A percentile compares a stretch with the other conserved stretches of the same genome.
phyloP scores from a whole-genome alignment of 1,140 invertebrate genomes.

The Cotesia typhae region DNA sequence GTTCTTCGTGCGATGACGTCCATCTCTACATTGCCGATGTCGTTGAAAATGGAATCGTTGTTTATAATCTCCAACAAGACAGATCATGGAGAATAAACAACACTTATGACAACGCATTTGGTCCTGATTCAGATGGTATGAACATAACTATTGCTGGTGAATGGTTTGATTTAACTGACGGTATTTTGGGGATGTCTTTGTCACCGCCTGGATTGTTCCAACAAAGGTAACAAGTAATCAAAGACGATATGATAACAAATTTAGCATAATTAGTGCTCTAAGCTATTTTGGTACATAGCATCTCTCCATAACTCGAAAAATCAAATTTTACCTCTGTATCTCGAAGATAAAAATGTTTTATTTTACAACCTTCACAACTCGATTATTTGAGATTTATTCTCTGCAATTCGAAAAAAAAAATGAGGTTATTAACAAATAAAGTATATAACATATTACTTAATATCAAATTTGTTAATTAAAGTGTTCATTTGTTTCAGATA shows the following conservation, averaged over 20 bases:
- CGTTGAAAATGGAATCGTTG: slow-evolving; percentile 58
- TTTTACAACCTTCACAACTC: no score
- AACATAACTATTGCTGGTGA: slow-evolving; percentile 61
- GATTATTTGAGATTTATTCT: no score
- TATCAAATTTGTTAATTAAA: no score
- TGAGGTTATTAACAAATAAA: no score
- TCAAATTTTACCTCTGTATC: no score
- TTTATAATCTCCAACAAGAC: slow-evolving; percentile 56
- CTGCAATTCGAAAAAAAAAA: no score
- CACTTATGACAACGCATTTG: slow-evolving; percentile 61
- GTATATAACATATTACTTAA: no score
- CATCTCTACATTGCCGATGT: slow-evolving; percentile 65
- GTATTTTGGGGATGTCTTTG: slow-evolving; percentile 61
- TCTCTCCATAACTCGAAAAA: no score
- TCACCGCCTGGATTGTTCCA: slow-evolving; percentile 59
- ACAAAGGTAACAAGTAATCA: slow-evolving; percentile 50
- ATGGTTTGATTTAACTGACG: slow-evolving; percentile 59
- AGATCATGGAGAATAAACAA: slow-evolving; percentile 62
- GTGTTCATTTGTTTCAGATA: slow-evolving; percentile 53
- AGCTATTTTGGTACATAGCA: no score
- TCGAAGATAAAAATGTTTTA: no score
- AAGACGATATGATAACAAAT: neutral
- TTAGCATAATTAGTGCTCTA: no score
- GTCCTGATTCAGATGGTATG: slow-evolving; percentile 56
- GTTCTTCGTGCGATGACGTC: slow-evolving; percentile 58